These are phyloP conservation scores for Acrossocheilus fasciatus DNA, from an alignment of 2,797 vertebrate species.

Conservation along the genomic window DNA sequence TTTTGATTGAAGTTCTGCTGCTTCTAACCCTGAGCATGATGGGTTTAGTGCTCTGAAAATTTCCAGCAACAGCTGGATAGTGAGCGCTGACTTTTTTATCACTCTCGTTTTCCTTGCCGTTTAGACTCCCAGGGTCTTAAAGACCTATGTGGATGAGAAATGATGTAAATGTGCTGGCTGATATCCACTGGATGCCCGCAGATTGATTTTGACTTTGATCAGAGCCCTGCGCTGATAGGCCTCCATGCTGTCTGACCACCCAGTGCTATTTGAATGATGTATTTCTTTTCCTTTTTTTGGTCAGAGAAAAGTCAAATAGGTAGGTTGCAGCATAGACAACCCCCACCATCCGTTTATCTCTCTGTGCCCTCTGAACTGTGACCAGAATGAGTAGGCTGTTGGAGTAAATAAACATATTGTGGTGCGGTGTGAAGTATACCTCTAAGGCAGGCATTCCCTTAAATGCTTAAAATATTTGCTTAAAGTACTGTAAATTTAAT, in stretches of 20 bases:
- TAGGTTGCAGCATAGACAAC: constrained; percentile 62
- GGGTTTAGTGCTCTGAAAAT: constrained; percentile 54
- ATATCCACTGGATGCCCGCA: constrained; percentile 65
- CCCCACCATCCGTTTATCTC: constrained; percentile 15
- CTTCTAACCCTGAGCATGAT: constrained; percentile 53
- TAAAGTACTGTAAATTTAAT: neutral
- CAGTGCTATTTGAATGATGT: constrained; percentile 68
- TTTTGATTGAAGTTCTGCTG: constrained; percentile 62
- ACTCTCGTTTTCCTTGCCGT: constrained; percentile 55
- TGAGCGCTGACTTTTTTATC: constrained; percentile 55
- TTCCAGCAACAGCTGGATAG: constrained; percentile 50
- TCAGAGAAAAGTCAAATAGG: constrained; percentile 57
- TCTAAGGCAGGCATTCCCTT: neutral
- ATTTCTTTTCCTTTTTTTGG: constrained; percentile 47
- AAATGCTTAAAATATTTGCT: neutral
- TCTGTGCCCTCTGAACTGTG: constrained; percentile 62
- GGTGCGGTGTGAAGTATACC: constrained; percentile 67
- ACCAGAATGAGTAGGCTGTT: constrained; percentile 69
- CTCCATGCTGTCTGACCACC: constrained; percentile 46
- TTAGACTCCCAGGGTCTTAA: constrained; percentile 64
- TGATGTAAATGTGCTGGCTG: constrained; percentile 64
- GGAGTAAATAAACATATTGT: constrained; percentile 72
- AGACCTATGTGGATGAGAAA: constrained; percentile 70
- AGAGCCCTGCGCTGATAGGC: constrained; percentile 66
- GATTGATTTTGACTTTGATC: constrained; percentile 69